Conservation (phyloP, 2,797 vertebrate species). For the Tapera naevia region DNA sequence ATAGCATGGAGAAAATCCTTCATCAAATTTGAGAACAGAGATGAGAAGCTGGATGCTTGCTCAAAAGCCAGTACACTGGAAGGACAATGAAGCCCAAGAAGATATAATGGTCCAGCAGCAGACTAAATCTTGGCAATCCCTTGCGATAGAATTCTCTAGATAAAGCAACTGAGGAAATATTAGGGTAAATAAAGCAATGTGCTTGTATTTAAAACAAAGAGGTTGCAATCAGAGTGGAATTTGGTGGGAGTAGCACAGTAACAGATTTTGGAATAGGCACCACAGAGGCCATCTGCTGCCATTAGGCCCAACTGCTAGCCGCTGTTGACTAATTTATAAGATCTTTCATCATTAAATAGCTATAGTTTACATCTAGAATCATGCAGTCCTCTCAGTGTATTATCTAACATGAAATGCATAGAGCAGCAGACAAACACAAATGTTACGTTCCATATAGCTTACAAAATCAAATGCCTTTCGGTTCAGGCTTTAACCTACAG, state of each 20-base stretch:
- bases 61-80: neutral
- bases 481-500: neutral
- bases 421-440: neutral
- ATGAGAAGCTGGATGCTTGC: neutral
- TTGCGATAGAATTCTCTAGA: neutral
- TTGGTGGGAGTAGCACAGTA: neutral
- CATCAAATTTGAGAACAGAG: neutral
- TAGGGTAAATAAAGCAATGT: neutral
- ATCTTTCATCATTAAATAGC: neutral
- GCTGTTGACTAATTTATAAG: neutral
- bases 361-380: neutral
- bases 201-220: neutral
- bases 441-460: neutral
- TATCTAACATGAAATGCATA: neutral
- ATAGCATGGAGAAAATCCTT: neutral
- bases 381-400: neutral
- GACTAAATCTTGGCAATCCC: neutral
- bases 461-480: slow-evolving; percentile 26
- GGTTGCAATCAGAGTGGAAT: neutral
- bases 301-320: neutral
- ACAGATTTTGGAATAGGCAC: neutral
- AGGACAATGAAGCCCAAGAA: neutral
- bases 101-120: neutral
- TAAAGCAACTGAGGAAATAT: neutral
- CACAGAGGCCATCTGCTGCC: neutral